Conservation (phyloP, 1,140 invertebrate species). For the Halyomorpha halys region DNA sequence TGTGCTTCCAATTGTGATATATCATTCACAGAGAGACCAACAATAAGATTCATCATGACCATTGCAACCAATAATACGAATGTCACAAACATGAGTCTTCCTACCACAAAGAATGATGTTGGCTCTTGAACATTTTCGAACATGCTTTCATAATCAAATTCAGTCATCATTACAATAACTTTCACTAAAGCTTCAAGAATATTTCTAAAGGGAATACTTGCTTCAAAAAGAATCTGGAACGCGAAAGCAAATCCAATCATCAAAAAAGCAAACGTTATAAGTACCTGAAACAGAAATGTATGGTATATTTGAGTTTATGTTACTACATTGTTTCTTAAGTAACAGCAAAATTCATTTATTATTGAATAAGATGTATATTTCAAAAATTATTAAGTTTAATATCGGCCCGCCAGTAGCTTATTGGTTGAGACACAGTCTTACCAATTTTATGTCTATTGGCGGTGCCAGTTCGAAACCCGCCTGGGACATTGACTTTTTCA, state of each 20-base stretch:
- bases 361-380: too few relatives aligned
- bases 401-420: too few relatives aligned
- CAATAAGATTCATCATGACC: constrained; percentile 40
- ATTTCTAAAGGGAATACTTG: constrained; percentile 36
- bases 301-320: too few relatives aligned
- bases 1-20: constrained; percentile 32
- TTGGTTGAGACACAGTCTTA: too few relatives aligned
- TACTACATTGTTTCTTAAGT: too few relatives aligned
- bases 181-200: constrained; percentile 40
- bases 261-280: constrained; percentile 42
- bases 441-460: too few relatives aligned
- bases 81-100: constrained; percentile 31
- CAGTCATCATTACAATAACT: constrained; percentile 48
- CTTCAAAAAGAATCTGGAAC: constrained; percentile 42
- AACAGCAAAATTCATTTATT: too few relatives aligned
- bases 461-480: too few relatives aligned
- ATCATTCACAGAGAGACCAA: constrained; percentile 40
- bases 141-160: constrained; percentile 42
- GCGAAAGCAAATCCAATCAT: constrained; percentile 46
- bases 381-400: too few relatives aligned
- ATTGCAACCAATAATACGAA: constrained; percentile 38
- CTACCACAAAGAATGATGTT: constrained; percentile 29
- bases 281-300: constrained; percentile 32
- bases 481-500: too few relatives aligned
- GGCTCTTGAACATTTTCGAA: constrained; percentile 32